Base-by-base conservation (phyloP, 2,888 invertebrate genomes). In the Prosapia bicincta region DNA sequence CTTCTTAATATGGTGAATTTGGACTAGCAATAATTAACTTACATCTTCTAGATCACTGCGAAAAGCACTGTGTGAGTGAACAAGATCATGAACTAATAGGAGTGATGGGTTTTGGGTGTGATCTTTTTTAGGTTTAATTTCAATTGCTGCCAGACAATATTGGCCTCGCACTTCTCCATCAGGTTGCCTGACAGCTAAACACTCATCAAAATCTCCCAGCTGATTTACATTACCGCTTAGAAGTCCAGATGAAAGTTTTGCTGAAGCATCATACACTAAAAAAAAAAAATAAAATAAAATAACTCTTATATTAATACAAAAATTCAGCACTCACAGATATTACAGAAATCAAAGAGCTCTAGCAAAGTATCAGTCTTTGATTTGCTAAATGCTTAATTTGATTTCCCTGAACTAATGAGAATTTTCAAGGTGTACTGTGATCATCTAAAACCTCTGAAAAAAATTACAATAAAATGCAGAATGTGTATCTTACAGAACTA, bases 261-360 rank as follows among this genome's bases (percentile, higher is more conserved):
- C 92, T 2, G 90, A 89, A n/a, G 92, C 89, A 83, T 92, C 92
- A 82, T 90, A 89, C 90, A 92, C 92, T 92, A 72, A 54, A 25
- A 7, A 38, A 38, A 9, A 38, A 38, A n/a, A n/a, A n/a, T n/a
- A n/a, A n/a, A n/a, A n/a, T n/a, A n/a, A n/a, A n/a, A n/a, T n/a
- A n/a, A n/a, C n/a, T n/a, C n/a, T n/a, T n/a, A n/a, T n/a, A n/a
- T n/a, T n/a, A n/a, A n/a, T n/a, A n/a, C n/a, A n/a, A n/a, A n/a
- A n/a, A n/a, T n/a, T n/a, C n/a, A n/a, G n/a, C n/a, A n/a, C n/a
- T n/a, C n/a, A n/a, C n/a, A n/a, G n/a, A n/a, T n/a, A n/a, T n/a
- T n/a, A n/a, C n/a, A n/a, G n/a, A n/a, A n/a, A n/a, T n/a, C n/a
- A n/a, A n/a, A n/a, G n/a, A n/a, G n/a, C n/a, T n/a, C n/a, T n/a